phyloP scores from a whole-genome alignment of 92 coral and sea anemone species.

The Virgularia gustaviana region DNA sequence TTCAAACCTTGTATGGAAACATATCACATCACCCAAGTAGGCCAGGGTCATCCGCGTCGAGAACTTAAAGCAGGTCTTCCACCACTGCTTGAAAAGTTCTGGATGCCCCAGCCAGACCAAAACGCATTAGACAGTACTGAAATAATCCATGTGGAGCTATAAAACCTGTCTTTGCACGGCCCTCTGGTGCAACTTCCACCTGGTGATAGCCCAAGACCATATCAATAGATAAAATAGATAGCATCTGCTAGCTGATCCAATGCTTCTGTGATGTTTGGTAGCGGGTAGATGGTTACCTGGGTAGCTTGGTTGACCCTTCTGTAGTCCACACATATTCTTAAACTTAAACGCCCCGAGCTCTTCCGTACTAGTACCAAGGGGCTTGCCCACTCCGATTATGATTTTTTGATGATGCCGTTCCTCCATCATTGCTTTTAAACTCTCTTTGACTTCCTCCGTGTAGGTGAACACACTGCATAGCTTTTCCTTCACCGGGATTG shows the following conservation, averaged over 20 bases:
- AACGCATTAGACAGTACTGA: conserved; percentile 54
- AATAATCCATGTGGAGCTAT: conserved; percentile 50
- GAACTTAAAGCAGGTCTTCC: conserved; percentile 17
- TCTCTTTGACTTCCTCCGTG: conserved; percentile 36
- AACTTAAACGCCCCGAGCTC: conserved; percentile 27
- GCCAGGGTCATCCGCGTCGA: conserved; percentile 46
- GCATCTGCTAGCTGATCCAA: conserved; percentile 27
- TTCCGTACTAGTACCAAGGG: conserved; percentile 41
- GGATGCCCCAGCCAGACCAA: conserved; percentile 51
- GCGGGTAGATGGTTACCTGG: conserved; percentile 34
- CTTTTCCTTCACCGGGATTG: too few relatives aligned
- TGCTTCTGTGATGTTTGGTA: conserved; percentile 21
- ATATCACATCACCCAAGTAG: conserved; percentile 53
- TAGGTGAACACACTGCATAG: conserved; percentile 31
- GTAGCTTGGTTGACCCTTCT: conserved; percentile 44
- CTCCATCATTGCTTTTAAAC: conserved; percentile 42
- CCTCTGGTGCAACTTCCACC: conserved; percentile 14
- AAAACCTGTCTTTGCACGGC: conserved; percentile 54
- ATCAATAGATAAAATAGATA: conserved; percentile 31
- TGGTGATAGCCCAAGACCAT: conserved; percentile 34
- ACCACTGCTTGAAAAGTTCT: conserved; percentile 44
- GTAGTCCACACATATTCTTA: conserved; percentile 47
- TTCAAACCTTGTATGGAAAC: conserved; percentile 46
- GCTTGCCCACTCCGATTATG: conserved; percentile 46
- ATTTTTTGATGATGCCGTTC: conserved; percentile 43